These are phyloP conservation scores for Paedocypris micromegethes DNA, from an alignment of 2,797 vertebrate species.

Conservation along the genomic window DNA sequence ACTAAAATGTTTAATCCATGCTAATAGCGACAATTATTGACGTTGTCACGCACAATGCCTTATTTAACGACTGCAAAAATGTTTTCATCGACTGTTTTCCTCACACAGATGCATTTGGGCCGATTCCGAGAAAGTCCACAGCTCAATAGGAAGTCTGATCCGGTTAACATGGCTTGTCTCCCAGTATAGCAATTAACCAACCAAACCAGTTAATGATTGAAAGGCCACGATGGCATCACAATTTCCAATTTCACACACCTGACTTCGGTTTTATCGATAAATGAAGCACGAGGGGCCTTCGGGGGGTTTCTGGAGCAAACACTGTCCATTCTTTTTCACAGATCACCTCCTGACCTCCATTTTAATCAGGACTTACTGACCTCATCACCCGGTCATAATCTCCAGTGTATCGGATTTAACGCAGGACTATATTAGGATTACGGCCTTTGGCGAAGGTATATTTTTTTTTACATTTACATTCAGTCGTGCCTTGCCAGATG, in stretches of 20 bases:
- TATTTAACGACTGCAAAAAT: conserved; percentile 15
- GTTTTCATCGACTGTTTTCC: conserved; percentile 14
- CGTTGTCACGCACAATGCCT: neutral
- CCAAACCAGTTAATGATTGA: no score
- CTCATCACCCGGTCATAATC: conserved; percentile 53
- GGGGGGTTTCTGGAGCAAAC: no score
- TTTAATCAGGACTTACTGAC: conserved; percentile 56
- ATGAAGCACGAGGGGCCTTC: no score
- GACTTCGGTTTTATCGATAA: no score
- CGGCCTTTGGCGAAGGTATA: conserved; percentile 72
- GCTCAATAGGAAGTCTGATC: neutral
- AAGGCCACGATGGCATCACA: no score
- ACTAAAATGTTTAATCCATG: neutral
- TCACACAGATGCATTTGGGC: neutral
- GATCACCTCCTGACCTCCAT: conserved; percentile 41
- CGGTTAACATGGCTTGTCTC: neutral
- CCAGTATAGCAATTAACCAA: no score
- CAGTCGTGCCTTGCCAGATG: conserved; percentile 51
- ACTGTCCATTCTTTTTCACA: conserved; percentile 30
- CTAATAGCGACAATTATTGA: conserved; percentile 9
- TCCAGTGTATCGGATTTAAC: conserved; percentile 63
- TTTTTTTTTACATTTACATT: conserved; percentile 86
- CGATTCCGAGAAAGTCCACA: neutral
- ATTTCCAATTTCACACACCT: no score
- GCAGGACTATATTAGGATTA: conserved; percentile 75